Conservation (phyloP, 2,113 vertebrate genomes). For the Marcusenius ussheri region DNA sequence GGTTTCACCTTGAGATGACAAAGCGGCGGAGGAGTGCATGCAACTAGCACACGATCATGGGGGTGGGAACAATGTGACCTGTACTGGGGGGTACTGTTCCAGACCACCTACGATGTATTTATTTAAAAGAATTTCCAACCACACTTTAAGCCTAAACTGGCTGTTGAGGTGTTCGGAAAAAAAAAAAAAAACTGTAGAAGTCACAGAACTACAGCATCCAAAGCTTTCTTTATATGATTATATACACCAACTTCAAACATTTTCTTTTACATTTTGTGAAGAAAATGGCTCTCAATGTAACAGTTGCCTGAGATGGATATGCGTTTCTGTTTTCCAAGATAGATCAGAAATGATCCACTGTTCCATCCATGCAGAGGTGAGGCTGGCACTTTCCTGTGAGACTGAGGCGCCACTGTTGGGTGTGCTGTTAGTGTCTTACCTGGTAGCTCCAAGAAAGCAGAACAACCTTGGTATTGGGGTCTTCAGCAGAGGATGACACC, state of each 20-base stretch:
- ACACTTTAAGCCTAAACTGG: neutral
- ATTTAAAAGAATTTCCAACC: neutral
- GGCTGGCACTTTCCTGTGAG: neutral
- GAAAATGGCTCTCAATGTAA: neutral
- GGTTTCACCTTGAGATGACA: neutral
- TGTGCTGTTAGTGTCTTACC: constrained; percentile 51
- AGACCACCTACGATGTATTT: neutral
- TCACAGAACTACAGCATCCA: neutral
- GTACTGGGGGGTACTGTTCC: neutral
- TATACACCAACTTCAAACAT: neutral
- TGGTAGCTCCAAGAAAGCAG: constrained; percentile 97
- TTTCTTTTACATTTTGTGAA: neutral
- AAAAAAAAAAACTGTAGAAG: neutral
- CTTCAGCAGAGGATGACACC: constrained; percentile 79
- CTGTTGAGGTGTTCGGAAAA: neutral
- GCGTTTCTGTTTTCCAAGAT: neutral
- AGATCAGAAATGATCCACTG: neutral
- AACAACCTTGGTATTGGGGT: constrained; percentile 78
- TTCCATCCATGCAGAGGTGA: neutral
- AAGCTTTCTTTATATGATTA: neutral
- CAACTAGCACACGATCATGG: neutral
- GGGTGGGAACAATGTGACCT: neutral
- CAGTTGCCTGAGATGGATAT: neutral
- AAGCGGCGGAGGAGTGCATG: neutral
- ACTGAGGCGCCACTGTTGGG: neutral